Conservation (phyloP, 2,113 vertebrate genomes). For the Gallinago jamesoni region DNA sequence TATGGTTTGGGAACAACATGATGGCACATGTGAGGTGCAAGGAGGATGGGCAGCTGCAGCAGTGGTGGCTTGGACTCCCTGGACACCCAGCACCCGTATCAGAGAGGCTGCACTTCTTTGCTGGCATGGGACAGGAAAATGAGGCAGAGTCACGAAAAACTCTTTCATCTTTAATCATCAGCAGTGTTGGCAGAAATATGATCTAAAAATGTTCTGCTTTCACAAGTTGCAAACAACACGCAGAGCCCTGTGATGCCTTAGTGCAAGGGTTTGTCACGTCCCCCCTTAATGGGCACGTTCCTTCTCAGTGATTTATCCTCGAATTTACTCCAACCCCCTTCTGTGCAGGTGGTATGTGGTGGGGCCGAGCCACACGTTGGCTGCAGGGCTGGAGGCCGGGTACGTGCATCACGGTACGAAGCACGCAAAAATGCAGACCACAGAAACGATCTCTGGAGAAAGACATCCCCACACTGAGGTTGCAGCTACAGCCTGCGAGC, state of each 20-base stretch:
- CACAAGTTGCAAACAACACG: background rate
- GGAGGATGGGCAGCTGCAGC: background rate
- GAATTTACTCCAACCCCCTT: background rate
- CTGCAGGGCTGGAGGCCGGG: background rate
- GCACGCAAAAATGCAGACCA: background rate
- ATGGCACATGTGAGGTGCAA: background rate
- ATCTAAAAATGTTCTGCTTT: background rate
- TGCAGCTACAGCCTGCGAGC: background rate
- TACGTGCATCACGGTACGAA: background rate
- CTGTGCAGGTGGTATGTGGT: background rate
- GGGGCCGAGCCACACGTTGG: background rate
- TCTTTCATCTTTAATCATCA: background rate
- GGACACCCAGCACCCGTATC: background rate
- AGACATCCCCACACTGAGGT: background rate
- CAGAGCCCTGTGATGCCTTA: background rate
- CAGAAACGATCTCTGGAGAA: background rate
- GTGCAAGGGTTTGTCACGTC: background rate
- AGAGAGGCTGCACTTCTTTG: background rate
- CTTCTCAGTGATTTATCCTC: background rate
- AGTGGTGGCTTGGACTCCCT: background rate
- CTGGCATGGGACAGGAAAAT: background rate
- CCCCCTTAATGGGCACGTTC: background rate
- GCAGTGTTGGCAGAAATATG: rapidly evolving
- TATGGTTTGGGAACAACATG: background rate
- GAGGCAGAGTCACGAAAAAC: background rate